Percentiles rank a stretch among this genome's conserved stretches.
These are phyloP conservation scores for Gila orcuttii DNA, from an alignment of 2,113 vertebrate species.

Conservation along the genomic window DNA sequence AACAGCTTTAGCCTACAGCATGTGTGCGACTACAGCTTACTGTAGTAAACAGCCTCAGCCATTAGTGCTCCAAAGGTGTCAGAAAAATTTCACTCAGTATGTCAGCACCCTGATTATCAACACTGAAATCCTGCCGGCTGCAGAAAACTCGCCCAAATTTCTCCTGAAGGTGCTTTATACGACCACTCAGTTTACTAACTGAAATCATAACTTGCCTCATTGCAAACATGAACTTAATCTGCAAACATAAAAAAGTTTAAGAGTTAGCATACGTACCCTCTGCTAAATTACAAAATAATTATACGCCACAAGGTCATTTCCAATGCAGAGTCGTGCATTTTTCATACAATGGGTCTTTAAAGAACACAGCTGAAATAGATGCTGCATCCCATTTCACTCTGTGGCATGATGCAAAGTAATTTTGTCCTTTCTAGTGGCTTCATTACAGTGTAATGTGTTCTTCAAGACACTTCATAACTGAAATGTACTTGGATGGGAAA, in stretches of 20 bases:
- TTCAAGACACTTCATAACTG: conserved; percentile 58
- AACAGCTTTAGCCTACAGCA: conserved; percentile 30
- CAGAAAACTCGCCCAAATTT: background rate
- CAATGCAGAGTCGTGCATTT: conserved; percentile 36
- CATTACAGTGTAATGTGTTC: conserved; percentile 61
- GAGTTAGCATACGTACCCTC: background rate
- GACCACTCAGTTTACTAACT: conserved; percentile 2
- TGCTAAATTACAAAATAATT: conserved; percentile 40
- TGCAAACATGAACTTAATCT: background rate
- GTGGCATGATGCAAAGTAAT: conserved; percentile 50
- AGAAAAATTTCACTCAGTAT: conserved; percentile 22
- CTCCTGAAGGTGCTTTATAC: conserved; percentile 16
- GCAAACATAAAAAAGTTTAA: conserved; percentile 11
- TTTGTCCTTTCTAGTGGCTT: conserved; percentile 48
- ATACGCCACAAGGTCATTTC: conserved; percentile 16
- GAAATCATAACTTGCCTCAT: background rate
- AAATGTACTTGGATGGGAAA: conserved; percentile 61
- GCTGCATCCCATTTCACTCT: conserved; percentile 36
- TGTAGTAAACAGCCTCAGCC: conserved; percentile 26
- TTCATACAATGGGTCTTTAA: conserved; percentile 30
- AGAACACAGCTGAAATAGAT: conserved; percentile 41
- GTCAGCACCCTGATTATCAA: conserved; percentile 26
- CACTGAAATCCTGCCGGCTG: conserved; percentile 24
- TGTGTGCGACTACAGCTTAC: conserved; percentile 24
- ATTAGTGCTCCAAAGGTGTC: conserved; percentile 33